phyloP scores from a whole-genome alignment of 30 jellyfish, hydroid and myxozoan species.

The Turritopsis dohrnii region DNA sequence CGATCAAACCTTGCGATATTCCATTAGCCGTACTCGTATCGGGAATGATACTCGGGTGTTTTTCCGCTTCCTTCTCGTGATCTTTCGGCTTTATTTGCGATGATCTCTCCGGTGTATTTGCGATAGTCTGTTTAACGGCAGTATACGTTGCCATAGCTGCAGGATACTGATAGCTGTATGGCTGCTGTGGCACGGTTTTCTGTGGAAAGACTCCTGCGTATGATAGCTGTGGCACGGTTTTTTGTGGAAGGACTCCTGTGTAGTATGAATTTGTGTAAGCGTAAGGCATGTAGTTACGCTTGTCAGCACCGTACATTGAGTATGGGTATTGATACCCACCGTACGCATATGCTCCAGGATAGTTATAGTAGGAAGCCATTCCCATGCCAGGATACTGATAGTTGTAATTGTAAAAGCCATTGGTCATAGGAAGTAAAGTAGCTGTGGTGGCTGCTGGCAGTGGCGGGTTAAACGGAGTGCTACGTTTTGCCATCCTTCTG shows the following conservation, averaged over 20 bases:
- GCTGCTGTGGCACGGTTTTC: background rate
- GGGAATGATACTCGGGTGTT: background rate
- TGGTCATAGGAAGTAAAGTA: background rate
- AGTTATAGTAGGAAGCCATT: background rate
- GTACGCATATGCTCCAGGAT: background rate
- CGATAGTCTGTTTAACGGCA: background rate
- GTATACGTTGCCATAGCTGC: conserved; percentile 21
- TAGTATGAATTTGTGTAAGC: background rate
- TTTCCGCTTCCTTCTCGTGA: background rate
- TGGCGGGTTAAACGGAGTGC: background rate
- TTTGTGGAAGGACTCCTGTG: conserved; percentile 12
- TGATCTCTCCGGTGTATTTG: background rate
- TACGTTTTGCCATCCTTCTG: conserved; percentile 32
- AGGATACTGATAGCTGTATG: conserved; percentile 19
- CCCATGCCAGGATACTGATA: background rate
- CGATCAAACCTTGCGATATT: conserved; percentile 34
- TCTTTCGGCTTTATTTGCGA: background rate
- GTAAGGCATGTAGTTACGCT: background rate
- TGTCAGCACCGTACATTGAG: background rate
- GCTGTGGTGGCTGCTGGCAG: conserved; percentile 25
- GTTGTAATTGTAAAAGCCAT: background rate
- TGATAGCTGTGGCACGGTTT: conserved; percentile 5
- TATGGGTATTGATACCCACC: conserved; percentile 23
- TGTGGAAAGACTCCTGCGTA: background rate
- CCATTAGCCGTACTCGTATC: conserved; percentile 25